These are phyloP conservation scores for Tenthredo scrophulariae DNA, from an alignment of 2,888 invertebrate genomes.

Conservation along the genomic window DNA sequence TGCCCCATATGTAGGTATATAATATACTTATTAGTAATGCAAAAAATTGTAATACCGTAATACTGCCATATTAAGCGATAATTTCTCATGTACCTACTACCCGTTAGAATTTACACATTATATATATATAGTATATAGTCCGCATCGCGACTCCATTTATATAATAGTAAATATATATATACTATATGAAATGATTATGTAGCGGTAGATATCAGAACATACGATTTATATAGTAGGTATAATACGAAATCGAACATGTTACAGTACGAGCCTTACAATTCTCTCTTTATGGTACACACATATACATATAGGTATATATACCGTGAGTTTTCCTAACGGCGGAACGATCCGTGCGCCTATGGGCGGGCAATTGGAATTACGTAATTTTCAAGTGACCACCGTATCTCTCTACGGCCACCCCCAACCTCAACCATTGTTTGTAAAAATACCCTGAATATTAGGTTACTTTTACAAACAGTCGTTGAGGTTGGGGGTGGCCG, in stretches of 20 bases:
- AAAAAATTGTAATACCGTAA: constrained; percentile 20
- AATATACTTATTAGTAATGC: not conserved
- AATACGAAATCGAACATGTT: too few relatives aligned
- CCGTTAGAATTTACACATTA: constrained; percentile 28
- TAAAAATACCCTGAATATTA: too few relatives aligned
- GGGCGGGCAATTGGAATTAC: too few relatives aligned
- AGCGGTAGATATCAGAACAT: not conserved
- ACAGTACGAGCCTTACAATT: constrained; percentile 20
- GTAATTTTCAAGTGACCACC: too few relatives aligned
- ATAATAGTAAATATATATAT: not conserved
- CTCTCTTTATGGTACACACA: not conserved
- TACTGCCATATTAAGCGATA: constrained; percentile 33
- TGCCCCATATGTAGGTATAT: too few relatives aligned
- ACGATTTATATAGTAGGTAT: not conserved
- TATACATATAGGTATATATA: constrained; percentile 46
- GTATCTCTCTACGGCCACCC: too few relatives aligned
- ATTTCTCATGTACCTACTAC: constrained; percentile 21
- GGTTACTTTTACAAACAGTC: too few relatives aligned
- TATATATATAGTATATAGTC: not conserved
- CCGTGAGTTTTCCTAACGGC: too few relatives aligned
- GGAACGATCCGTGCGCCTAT: too few relatives aligned
- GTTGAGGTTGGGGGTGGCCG: too few relatives aligned
- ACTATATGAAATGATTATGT: not conserved
- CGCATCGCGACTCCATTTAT: constrained; percentile 10
- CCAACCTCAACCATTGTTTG: too few relatives aligned